Base-by-base conservation (phyloP, 2,797 vertebrate species). In the Monodelphis domestica region DNA sequence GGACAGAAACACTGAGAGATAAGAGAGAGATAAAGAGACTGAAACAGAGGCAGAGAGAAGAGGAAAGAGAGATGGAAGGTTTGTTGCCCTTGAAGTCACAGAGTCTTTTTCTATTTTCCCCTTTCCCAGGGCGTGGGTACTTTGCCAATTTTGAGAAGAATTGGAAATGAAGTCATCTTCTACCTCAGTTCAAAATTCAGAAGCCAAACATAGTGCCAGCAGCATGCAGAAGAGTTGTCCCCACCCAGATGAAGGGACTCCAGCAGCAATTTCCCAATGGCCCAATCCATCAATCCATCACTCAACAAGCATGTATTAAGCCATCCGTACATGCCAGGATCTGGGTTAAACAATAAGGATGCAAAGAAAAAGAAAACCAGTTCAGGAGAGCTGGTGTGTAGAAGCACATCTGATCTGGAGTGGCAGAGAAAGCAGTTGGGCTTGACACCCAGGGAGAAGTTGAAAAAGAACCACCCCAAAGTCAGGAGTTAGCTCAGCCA, bases 241-340 rank as follows among this genome's bases (percentile, higher is more conserved):
- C 59, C 87, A 92, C 10, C 10, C 53, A 14, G 78, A 90, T 87
- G 53, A 78, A 89, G 92, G 87, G 90, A 91, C 89, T 89, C 78
- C 56, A 5, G 38, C 9, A 12, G 38, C 21, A 12, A 84, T 84
- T 89, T 93, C 53, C 87, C 38, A 0, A 4, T 63, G 94, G 93
- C 51, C 28, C 53, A 30, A 30, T 26, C 50, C 91, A 53, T 91
- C n/a, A 3, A 52, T 92, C 96, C 54, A 92, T 92, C 94, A 89
- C 38, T 89, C 30, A 45, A 15, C 45, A 90, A 88, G 63, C 38
- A 3, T 92, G 89, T 57, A 56, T 28, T 0, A 14, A 93, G 78
- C 4, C 5, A 29, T 88, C 50, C 5, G 78, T 28, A 0, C 1
- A 33, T n/a, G 78, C 91, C 45, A 29, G 51, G n/a, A 29, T 1